Conservation (phyloP, 1,140 invertebrate genomes). For the Neodiprion pinetum region DNA sequence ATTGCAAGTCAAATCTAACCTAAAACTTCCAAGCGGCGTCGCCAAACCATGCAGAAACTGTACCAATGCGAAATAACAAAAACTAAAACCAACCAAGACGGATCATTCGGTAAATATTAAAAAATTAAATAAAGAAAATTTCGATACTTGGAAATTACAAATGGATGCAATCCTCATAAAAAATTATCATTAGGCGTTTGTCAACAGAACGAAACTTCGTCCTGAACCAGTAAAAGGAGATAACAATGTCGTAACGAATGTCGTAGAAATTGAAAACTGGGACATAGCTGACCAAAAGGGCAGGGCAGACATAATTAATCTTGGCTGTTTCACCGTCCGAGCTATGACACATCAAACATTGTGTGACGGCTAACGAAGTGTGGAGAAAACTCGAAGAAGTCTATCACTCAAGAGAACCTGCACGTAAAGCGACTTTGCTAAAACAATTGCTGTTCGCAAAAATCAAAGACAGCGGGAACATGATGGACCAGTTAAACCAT, state of each 20-base stretch:
- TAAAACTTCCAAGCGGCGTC: neutral
- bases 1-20: neutral
- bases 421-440: neutral
- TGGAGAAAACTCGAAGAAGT: too few species aligned
- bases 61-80: neutral
- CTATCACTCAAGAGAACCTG: neutral
- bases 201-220: neutral
- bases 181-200: slow-evolving; percentile 7
- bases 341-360: too few species aligned
- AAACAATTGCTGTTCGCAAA: neutral
- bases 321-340: too few species aligned
- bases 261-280: neutral
- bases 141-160: slow-evolving; percentile 12
- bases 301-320: neutral
- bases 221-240: neutral
- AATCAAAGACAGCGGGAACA: too few species aligned
- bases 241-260: neutral
- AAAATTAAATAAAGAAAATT: neutral
- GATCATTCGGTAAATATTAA: neutral
- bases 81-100: neutral
- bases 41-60: neutral
- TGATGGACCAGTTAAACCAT: neutral
- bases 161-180: slow-evolving; percentile 6
- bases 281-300: neutral
- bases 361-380: too few species aligned